Base-by-base conservation (phyloP, 2,113 vertebrate genomes). In the Ailuropoda melanoleuca region DNA sequence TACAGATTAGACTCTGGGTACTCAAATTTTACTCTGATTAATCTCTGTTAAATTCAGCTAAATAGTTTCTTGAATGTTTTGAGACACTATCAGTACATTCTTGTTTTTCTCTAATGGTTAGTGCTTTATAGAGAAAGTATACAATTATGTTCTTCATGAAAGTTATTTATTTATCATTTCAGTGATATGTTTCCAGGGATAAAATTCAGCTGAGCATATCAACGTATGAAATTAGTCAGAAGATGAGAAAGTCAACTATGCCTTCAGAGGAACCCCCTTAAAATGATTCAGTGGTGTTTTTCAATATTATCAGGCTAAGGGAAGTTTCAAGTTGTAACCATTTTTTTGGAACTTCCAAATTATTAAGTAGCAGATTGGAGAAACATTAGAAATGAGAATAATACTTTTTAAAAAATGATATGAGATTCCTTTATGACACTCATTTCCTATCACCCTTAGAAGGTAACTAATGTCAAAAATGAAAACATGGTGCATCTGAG, bases 11-110 rank as follows among this genome's bases (percentile, higher is more conserved):
- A 84, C 58, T 58, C 9, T 72, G 31, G 17, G 24, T 83, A 80
- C 31, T 95, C 58, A 92, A 90, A 94, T 56, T 95, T 90, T 93
- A 14, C 34, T 81, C 39, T 90, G 64, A 92, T 90, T 95, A 88
- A 93, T 53, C 37, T 91, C 37, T 70, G 17, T 85, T 97, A 96
- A 94, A 85, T 62, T 84, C 50, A 90, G 7, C 19, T 77, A 88
- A 60, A 77, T 48, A 92, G 23, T 64, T 91, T 56, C 62, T 83
- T 81, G 12, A 93, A 60, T 21, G 18, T 39, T 60, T 58, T 94
- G n/a, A 84, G 68, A 12, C 39, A 68, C 8, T 85, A 17, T 78
- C 43, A 81, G 62, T 56, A 64, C 13, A 74, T 60, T 90, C 53
- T 66, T 90, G 21, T 43, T 96, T 94, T 93, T 26, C n/a, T 83